A percentile compares a stretch with the other conserved stretches of the same genome.
Evolutionary conservation across 2,113 vertebrate species (phyloP).

Genomic region (Ageneiosus marmoratus): DNA sequence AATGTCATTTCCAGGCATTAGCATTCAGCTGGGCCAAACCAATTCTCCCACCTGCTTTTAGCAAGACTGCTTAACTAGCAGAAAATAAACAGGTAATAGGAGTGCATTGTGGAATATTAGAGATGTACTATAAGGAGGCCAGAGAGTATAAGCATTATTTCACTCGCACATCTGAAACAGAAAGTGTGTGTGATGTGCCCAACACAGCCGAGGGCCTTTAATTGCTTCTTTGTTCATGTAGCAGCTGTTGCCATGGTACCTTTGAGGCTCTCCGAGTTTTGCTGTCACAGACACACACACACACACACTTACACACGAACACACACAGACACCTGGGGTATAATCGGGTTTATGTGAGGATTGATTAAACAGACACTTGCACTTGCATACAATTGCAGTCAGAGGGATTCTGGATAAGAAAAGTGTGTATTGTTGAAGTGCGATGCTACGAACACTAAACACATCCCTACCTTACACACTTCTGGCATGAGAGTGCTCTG

Average conservation of each 20-base stretch:
- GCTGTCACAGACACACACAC: neutral
- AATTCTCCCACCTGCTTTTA: neutral
- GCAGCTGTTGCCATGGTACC: constrained; percentile 50
- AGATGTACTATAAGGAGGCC: neutral
- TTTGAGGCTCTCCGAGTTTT: constrained; percentile 13
- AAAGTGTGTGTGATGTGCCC: constrained; percentile 39
- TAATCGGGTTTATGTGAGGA: constrained; percentile 16
- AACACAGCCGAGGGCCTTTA: constrained; percentile 41
- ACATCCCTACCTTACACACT: neutral
- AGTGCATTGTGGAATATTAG: neutral
- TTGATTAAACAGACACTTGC: constrained; percentile 19
- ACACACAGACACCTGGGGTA: constrained; percentile 14
- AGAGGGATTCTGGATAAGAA: constrained; percentile 20
- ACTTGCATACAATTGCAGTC: neutral
- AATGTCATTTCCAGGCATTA: neutral
- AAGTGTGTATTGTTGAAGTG: constrained; percentile 17
- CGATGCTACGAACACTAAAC: neutral
- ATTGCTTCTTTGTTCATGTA: constrained; percentile 51
- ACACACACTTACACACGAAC: too few species aligned
- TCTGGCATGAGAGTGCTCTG: neutral
- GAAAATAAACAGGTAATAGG: neutral
- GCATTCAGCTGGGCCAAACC: neutral
- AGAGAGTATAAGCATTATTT: neutral
- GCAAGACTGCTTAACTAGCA: neutral
- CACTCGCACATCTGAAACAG: neutral